A percentile compares a stretch with the other conserved stretches of the same genome.
phyloP scores from a whole-genome alignment of 2,113 vertebrate genomes.

The Speoplatyrhinus poulsoni region DNA sequence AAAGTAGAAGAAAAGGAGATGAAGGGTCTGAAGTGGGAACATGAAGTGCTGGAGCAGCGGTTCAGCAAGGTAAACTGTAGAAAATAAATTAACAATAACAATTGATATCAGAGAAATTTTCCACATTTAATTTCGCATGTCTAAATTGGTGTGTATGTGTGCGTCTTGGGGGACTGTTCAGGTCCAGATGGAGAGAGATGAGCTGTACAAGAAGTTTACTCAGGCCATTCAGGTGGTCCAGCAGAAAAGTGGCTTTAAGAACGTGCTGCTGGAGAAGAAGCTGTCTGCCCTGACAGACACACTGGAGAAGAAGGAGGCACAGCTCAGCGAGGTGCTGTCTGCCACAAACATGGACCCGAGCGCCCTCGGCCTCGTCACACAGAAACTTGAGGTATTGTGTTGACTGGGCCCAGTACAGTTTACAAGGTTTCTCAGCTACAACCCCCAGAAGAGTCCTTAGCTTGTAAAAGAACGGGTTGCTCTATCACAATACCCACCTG shows the following conservation, averaged over 20 bases:
- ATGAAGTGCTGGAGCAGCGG: slow-evolving; percentile 82
- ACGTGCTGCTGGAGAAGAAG: slow-evolving; percentile 82
- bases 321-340: slow-evolving; percentile 78
- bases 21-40: slow-evolving; percentile 81
- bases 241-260: slow-evolving; percentile 81
- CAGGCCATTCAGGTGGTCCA: slow-evolving; percentile 80
- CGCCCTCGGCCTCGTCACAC: slow-evolving; percentile 70
- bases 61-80: slow-evolving; percentile 80
- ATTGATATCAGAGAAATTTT: neutral
- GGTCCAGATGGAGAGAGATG: slow-evolving; percentile 85
- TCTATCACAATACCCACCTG: too few species aligned
- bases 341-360: slow-evolving; percentile 80
- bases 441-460: too few species aligned
- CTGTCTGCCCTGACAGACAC: slow-evolving; percentile 62
- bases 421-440: too few species aligned
- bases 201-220: slow-evolving; percentile 80
- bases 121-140: neutral
- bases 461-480: too few species aligned
- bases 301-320: slow-evolving; percentile 85
- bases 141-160: neutral
- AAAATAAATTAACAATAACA: too few species aligned
- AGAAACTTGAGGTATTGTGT: slow-evolving; percentile 81
- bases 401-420: too few species aligned
- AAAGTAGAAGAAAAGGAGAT: slow-evolving; percentile 78
- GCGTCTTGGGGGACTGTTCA: slow-evolving; percentile 42